Base-by-base conservation (phyloP, 2,888 invertebrate genomes). In the Melanostoma mellinum region DNA sequence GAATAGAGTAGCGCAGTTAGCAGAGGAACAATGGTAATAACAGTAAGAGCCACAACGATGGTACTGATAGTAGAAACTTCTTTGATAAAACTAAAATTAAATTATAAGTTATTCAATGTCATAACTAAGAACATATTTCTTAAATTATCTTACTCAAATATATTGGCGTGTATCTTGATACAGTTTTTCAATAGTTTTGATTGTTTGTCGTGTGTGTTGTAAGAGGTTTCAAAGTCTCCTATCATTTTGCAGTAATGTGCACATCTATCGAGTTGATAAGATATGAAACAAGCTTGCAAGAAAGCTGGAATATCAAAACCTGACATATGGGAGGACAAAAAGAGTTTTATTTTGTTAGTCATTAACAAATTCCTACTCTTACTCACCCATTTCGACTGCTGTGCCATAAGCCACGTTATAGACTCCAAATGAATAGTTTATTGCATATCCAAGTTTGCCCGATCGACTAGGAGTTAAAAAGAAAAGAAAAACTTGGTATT, bases 231-330 rank as follows among this genome's bases (percentile, higher is more conserved):
- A 2, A 75, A 46, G 20, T 80, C 75, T 10, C 80, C 80, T 52
- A 80, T 58, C 50, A 75, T 75, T 2, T 52, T 56, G 6, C 80
- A 75, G 40, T 48, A 65, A 46, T 75, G 42, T 9, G 32, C 1
- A 46, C 63, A 75, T 33, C 53, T 63, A 32, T 80, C 80, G 4
- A 80, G 42, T 65, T 80, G 56, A 58, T 58, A 63, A 1, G 52
- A 20, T 56, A 80, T 71, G 30, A 75, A 80, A 20, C 44, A 65
- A 0, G 33, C 36, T 40, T 80, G 79, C 30, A 80, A 8, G 30
- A 74, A 74, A 3, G 65, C 75, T 32, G 80, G 69, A 0, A 80
- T 53, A 8, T 80, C 80, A 8, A 80, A 75, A 10, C 75, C 75
- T 56, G 35, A 32, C 52, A 33, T 10, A 10, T 4, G 4, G 35